Evolutionary conservation across 2,113 vertebrate species (phyloP).

Genomic region (Diadophis punctatus): DNA sequence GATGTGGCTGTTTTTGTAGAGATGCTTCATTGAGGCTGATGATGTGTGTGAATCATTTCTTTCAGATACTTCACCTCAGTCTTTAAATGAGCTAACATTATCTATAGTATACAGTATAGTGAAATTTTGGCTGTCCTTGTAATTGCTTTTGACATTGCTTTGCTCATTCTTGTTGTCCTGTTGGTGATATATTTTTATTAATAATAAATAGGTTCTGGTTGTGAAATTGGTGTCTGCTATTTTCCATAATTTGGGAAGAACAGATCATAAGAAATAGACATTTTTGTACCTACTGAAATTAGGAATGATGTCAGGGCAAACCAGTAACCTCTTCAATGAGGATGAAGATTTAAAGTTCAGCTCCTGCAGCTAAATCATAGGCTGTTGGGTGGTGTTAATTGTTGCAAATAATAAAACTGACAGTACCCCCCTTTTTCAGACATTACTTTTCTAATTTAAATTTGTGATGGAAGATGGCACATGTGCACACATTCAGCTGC

Average conservation of each 20-base stretch:
- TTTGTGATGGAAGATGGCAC: neutral
- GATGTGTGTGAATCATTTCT: neutral
- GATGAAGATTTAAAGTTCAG: neutral
- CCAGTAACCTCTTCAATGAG: neutral
- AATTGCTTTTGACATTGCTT: neutral
- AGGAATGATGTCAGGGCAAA: neutral
- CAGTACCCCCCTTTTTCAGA: neutral
- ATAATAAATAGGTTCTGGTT: neutral
- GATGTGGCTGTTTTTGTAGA: neutral
- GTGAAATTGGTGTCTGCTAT: neutral
- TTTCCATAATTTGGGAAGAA: neutral
- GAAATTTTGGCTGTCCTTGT: neutral
- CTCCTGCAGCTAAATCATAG: neutral
- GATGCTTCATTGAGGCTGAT: neutral
- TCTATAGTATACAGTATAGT: neutral
- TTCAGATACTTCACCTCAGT: neutral
- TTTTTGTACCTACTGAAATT: neutral
- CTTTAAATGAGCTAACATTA: neutral
- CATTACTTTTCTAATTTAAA: slow-evolving; percentile 9
- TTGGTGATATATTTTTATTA: neutral
- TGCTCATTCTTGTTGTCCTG: neutral
- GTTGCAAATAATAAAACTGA: neutral
- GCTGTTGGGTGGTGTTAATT: neutral
- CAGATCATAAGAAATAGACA: neutral
- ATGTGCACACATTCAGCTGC: neutral